phyloP scores from a whole-genome alignment of 2,888 invertebrate species.

The Aricia artaxerxes region DNA sequence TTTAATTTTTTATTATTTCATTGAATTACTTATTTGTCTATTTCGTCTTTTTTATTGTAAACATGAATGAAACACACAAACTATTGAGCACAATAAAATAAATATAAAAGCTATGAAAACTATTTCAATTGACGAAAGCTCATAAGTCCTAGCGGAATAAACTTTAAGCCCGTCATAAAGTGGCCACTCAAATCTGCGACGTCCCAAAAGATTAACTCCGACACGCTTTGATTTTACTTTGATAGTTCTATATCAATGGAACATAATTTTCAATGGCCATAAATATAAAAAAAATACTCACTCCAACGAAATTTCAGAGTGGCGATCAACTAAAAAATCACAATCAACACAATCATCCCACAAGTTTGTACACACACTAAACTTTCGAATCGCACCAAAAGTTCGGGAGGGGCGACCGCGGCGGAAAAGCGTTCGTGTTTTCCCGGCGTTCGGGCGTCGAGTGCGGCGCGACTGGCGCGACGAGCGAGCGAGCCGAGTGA shows the following conservation, averaged over 20 bases:
- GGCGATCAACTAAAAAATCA: constrained; percentile 46
- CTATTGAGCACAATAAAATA: background rate
- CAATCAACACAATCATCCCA: constrained; percentile 69
- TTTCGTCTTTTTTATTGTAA: background rate
- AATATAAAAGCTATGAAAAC: background rate
- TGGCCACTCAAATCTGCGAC: constrained; percentile 68
- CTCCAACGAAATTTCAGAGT: constrained; percentile 55
- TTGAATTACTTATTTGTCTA: background rate
- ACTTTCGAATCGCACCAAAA: constrained; percentile 58
- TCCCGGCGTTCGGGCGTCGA: constrained; percentile 78
- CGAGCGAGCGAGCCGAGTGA: constrained; percentile 51
- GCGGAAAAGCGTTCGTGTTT: constrained; percentile 76
- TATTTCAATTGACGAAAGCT: constrained; percentile 27
- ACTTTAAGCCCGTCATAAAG: constrained; percentile 46
- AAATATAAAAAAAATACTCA: constrained; percentile 54
- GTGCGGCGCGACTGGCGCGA: constrained; percentile 68
- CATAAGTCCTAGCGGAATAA: constrained; percentile 33
- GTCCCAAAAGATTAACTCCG: constrained; percentile 70
- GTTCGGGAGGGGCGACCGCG: constrained; percentile 61
- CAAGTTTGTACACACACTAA: constrained; percentile 50
- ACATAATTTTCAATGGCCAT: constrained; percentile 22
- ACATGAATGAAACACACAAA: background rate
- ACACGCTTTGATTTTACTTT: constrained; percentile 68
- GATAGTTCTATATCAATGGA: constrained; percentile 38
- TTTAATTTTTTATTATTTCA: background rate